Evolutionary conservation across 2,113 vertebrate genomes (phyloP), one percentile per base, ranked within the genome.

Genomic region (Pseudonaja textilis): DNA sequence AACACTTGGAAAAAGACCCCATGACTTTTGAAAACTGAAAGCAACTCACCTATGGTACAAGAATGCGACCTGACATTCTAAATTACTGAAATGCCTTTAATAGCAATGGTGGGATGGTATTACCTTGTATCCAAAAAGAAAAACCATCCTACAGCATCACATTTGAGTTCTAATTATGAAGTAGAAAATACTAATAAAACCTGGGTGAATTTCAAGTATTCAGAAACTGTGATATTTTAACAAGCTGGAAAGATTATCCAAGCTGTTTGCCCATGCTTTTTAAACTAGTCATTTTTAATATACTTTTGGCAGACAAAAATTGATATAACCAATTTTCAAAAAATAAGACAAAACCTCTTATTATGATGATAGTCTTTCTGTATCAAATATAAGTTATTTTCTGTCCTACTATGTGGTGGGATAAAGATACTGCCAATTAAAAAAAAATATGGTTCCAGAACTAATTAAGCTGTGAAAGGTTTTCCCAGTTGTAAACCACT

Each of bases 381-480:
- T 96, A 91, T 85, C 6, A 96, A 97, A 87, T 54, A 91, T 93
- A 96, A 91, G 92, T 94, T 94, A 96, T 92, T 95, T 95, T 91
- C 89, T 95, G 86, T 93, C 90, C 95, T 95, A 93, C 94, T 96
- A 94, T 91, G 22, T 97, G 96, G 97, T 96, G 95, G 96, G 95
- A 95, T 92, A 93, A 94, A 97, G 96, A 95, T 95, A 97, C 85
- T 94, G 96, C 96, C 96, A 96, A 95, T 96, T 97, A 93, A 89
- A 94, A 86, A 95, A 96, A 61, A 90, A 57, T n/a, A 96, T 96
- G 96, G 95, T 97, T 97, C 96, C 95, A 96, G 96, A 97, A 97
- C 97, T 97, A 98, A 98, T 98, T 97, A 98, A 98, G 97, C 97
- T 95, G 96, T 97, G 97, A 98, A 97, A 97, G 96, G 96, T 97